phyloP scores from a whole-genome alignment of 2,888 invertebrate genomes.

The Hirtodrosophila trivittata region DNA sequence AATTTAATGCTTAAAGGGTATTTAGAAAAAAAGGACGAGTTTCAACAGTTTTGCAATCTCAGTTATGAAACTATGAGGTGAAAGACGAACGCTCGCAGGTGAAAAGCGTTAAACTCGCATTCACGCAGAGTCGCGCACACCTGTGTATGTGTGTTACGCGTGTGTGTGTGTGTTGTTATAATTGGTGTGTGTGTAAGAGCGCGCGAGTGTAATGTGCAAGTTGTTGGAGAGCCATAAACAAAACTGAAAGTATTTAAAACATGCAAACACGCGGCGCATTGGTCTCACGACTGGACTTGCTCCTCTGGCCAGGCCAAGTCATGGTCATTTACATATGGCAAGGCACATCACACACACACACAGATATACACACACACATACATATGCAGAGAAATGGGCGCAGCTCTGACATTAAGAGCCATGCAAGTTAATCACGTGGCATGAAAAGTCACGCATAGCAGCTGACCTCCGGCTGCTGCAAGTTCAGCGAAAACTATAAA shows the following conservation, averaged over 20 bases:
- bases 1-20: too few relatives aligned
- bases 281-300: slow-evolving; percentile 25
- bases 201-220: slow-evolving; percentile 30
- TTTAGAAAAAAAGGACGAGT: slow-evolving; percentile 1
- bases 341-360: slow-evolving; percentile 5
- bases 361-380: neutral
- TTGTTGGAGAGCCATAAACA: slow-evolving; percentile 57
- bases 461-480: slow-evolving; percentile 45
- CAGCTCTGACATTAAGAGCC: slow-evolving; percentile 45
- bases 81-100: slow-evolving; percentile 55
- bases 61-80: slow-evolving; percentile 30
- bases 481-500: slow-evolving; percentile 21
- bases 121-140: slow-evolving; percentile 43
- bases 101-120: slow-evolving; percentile 58
- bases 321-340: slow-evolving; percentile 53
- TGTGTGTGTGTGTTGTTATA: neutral
- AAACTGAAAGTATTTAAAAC: slow-evolving; percentile 74
- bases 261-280: slow-evolving; percentile 68
- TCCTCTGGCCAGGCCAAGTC: slow-evolving; percentile 46
- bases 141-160: slow-evolving; percentile 8
- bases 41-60: slow-evolving; percentile 36
- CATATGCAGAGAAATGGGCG: slow-evolving; percentile 16
- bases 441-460: slow-evolving; percentile 67
- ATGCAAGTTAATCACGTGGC: slow-evolving; percentile 74
- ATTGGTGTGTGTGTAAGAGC: slow-evolving; percentile 3